Evolutionary conservation across 2,888 invertebrate species (phyloP).

Genomic region (Oscheius sp.): DNA sequence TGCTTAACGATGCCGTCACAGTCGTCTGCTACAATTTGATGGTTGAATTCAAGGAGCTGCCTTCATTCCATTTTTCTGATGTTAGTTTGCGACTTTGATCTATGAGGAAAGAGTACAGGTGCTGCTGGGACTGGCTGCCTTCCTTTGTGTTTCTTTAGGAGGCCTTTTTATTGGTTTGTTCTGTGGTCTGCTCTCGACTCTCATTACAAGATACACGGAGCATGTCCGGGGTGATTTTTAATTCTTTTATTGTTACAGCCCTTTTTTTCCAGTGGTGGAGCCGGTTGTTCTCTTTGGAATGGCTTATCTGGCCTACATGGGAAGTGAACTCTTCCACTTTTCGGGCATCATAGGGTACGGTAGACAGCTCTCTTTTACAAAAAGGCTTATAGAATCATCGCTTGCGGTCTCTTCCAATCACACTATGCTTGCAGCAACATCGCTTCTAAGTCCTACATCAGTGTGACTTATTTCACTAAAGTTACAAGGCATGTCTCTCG

Average conservation of each 20-base stretch:
- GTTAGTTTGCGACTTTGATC: no score
- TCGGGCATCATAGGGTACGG: slow-evolving; percentile 75
- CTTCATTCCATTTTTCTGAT: slow-evolving; percentile 59
- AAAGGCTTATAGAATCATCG: slow-evolving; percentile 72
- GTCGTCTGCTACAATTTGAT: slow-evolving; percentile 75
- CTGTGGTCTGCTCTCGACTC: slow-evolving; percentile 73
- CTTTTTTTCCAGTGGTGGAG: slow-evolving; percentile 73
- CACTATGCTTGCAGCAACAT: slow-evolving; percentile 76
- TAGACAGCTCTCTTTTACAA: not conserved
- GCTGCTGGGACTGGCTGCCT: slow-evolving; percentile 73
- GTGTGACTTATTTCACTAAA: slow-evolving; percentile 75
- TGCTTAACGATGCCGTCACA: slow-evolving; percentile 76
- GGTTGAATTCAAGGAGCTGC: slow-evolving; percentile 71
- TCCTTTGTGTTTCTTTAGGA: slow-evolving; percentile 74
- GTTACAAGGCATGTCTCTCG: slow-evolving; percentile 67
- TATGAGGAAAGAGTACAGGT: no score
- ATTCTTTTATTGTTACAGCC: not conserved
- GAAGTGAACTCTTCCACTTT: slow-evolving; percentile 75
- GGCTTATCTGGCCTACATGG: slow-evolving; percentile 75
- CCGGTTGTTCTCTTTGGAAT: slow-evolving; percentile 74
- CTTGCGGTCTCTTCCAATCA: slow-evolving; percentile 75
- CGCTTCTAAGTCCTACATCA: slow-evolving; percentile 74
- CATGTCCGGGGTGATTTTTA: slow-evolving; percentile 62
- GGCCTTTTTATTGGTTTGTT: slow-evolving; percentile 74
- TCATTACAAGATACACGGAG: slow-evolving; percentile 71